Evolutionary conservation across 1,140 invertebrate genomes (phyloP).

Genomic region (Apis laboriosa): DNA sequence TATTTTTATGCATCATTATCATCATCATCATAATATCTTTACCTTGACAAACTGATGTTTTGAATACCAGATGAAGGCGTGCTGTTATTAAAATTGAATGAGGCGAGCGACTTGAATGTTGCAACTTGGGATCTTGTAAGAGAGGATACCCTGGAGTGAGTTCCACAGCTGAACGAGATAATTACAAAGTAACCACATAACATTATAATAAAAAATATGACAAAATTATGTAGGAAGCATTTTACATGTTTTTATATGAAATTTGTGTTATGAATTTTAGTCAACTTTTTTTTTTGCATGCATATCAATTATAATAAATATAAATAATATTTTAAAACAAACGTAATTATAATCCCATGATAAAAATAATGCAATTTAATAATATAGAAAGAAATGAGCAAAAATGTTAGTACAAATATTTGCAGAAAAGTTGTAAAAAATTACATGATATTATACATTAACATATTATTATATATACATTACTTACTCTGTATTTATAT

Average conservation of each 20-base stretch:
- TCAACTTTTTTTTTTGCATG: constrained; percentile 12
- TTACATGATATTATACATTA: background rate
- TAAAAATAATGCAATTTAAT: constrained; percentile 8
- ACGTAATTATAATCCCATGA: constrained; percentile 13
- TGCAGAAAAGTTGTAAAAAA: constrained; percentile 16
- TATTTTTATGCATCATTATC: constrained; percentile 11
- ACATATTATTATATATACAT: constrained; percentile 2
- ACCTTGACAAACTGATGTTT: constrained; percentile 73
- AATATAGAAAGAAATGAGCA: background rate
- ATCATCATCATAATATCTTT: constrained; percentile 50
- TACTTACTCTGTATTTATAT: constrained; percentile 80
- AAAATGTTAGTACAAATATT: constrained; percentile 39
- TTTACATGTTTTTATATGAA: background rate
- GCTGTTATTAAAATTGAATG: constrained; percentile 81
- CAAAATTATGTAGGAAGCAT: background rate
- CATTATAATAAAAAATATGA: constrained; percentile 4
- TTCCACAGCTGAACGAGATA: constrained; percentile 73
- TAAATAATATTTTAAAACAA: constrained; percentile 26
- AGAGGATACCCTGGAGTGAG: constrained; percentile 81
- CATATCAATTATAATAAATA: constrained; percentile 13
- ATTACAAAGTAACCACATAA: constrained; percentile 58
- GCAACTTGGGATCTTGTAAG: constrained; percentile 82
- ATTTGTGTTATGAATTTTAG: background rate
- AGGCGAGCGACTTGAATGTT: constrained; percentile 81
- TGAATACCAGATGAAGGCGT: constrained; percentile 70